Percentiles rank a stretch among this genome's conserved stretches.
phyloP scores from a whole-genome alignment of 2,888 invertebrate species.

The Electrophaes corylata region DNA sequence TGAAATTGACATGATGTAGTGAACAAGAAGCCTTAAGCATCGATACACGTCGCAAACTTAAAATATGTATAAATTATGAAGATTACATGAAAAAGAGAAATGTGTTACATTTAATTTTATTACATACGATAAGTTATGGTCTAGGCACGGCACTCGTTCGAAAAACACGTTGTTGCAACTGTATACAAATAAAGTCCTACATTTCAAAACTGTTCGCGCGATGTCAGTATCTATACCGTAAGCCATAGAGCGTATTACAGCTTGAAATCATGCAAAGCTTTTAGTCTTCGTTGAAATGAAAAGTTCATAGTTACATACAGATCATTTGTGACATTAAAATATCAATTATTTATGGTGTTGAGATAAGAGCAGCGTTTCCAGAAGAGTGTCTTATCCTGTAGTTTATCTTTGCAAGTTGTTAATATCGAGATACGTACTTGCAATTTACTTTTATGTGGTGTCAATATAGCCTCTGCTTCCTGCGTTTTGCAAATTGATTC shows the following conservation, averaged over 20 bases:
- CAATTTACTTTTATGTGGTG: conserved; percentile 25
- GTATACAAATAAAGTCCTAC: conserved; percentile 41
- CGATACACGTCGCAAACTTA: conserved; percentile 77
- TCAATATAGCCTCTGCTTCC: conserved; percentile 16
- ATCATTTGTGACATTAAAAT: conserved; percentile 84
- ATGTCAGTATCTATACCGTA: conserved; percentile 25
- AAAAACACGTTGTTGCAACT: conserved; percentile 68
- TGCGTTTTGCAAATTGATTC: conserved; percentile 5
- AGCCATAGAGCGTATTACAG: conserved; percentile 37
- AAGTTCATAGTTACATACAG: conserved; percentile 75
- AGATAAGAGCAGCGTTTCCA: conserved; percentile 71
- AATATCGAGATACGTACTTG: conserved; percentile 29
- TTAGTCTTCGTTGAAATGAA: conserved; percentile 50
- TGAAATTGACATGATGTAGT: conserved; percentile 11
- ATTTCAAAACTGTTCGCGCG: conserved; percentile 11
- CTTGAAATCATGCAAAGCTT: conserved; percentile 32
- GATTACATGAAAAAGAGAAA: conserved; percentile 84
- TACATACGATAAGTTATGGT: conserved; percentile 82
- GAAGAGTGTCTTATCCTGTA: conserved; percentile 51
- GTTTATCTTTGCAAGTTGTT: conserved; percentile 40
- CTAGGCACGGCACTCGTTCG: conserved; percentile 76
- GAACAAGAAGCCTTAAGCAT: conserved; percentile 58
- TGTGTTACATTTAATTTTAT: conserved; percentile 85
- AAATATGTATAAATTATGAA: conserved; percentile 83
- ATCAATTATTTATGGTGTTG: conserved; percentile 81